A percentile compares a stretch with the other conserved stretches of the same genome.
phyloP scores from a whole-genome alignment of 2,113 vertebrate genomes.

The Lonchura striata region DNA sequence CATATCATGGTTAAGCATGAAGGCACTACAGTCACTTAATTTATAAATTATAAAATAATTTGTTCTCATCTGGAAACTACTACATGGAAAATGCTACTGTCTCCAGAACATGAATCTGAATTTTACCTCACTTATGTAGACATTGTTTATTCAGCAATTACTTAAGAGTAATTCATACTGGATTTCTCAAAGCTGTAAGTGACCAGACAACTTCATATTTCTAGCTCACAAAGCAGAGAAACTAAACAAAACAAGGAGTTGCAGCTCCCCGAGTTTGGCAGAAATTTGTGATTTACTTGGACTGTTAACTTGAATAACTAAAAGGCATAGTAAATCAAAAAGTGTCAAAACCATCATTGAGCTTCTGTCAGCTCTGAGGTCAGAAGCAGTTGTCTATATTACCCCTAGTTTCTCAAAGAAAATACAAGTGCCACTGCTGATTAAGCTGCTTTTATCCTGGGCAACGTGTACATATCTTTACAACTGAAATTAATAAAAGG shows the following conservation, averaged over 20 bases:
- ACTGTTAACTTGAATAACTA: background rate
- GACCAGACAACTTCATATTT: background rate
- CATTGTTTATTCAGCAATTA: background rate
- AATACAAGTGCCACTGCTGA: fast-evolving
- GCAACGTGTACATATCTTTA: background rate
- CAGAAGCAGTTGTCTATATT: background rate
- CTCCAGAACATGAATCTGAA: background rate
- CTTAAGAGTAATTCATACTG: background rate
- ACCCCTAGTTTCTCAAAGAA: background rate
- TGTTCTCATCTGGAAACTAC: background rate
- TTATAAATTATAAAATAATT: background rate
- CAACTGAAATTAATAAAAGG: background rate
- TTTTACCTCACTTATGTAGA: background rate
- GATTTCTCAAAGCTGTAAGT: background rate
- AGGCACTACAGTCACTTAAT: background rate
- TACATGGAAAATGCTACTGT: background rate
- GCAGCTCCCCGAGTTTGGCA: background rate
- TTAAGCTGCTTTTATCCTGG: background rate
- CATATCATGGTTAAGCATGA: background rate
- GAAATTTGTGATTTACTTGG: background rate
- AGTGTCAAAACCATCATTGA: background rate
- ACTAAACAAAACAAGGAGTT: background rate
- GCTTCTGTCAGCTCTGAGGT: background rate
- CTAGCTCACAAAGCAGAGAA: background rate
- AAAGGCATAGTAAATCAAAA: constrained; percentile 4